Evolutionary conservation across 1,140 invertebrate species (phyloP), one percentile per base, ranked within the genome.

Genomic region (Drosophila ambigua): DNA sequence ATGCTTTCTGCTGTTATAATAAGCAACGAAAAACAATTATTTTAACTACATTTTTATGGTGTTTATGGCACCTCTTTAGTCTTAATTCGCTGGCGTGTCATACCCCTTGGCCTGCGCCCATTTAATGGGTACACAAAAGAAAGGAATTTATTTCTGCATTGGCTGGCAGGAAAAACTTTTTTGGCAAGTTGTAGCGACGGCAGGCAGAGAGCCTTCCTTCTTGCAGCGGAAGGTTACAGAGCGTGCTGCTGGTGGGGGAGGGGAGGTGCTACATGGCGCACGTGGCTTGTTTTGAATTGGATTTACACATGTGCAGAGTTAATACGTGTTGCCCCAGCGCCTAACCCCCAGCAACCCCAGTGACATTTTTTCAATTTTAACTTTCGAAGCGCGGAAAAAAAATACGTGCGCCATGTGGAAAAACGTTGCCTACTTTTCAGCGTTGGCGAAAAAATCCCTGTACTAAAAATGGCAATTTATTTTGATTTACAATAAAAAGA

Each of bases 221-320:
- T 52, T 51, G 23, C 44, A 48, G 5, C 24, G 9, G 3, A 9
- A 35, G 28, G 28, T 31, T 31, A 8, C 28, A 31, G 39, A 20
- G n/a, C 13, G 16, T 26, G 16, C 11, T 43, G 24, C 20, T 11
- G 41, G 16, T 60, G 20, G 24, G 20, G 39, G 3, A 11, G 13
- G 8, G 23, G 28, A 11, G 45, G 24, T 41, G 49, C 59, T 49
- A 39, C 35, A 39, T 11, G 11, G 35, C 55, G 67, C 72, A 84
- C 81, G 81, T 84, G 82, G 74, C 82, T 75, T 82, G 82, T 87
- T 85, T 82, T 85, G 82, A 82, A 87, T 82, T 82, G 78, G 79
- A 82, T 85, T 85, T 87, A 85, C 82, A 85, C 82, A 85, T 85
- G 82, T 85, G 82, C 75, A 65, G 71, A 82, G 69, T 73, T 82